Conservation (phyloP, 2,888 invertebrate genomes). For the Eledona agricola region DNA sequence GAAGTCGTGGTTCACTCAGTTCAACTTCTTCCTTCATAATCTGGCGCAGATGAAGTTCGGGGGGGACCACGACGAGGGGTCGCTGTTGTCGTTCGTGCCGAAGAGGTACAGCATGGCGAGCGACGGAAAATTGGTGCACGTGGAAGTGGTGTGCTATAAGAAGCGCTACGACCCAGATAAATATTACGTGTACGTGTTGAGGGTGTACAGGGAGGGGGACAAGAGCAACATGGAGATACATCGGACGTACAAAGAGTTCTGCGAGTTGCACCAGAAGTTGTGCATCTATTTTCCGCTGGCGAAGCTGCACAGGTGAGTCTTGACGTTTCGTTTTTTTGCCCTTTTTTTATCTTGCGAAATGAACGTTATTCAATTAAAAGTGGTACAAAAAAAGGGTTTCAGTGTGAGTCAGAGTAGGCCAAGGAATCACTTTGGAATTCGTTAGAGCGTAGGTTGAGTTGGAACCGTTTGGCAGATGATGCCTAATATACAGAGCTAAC, state of each 20-base stretch:
- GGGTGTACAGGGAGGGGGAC: constrained; percentile 84
- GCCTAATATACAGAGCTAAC: no score
- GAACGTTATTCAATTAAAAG: no score
- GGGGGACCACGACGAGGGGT: constrained; percentile 83
- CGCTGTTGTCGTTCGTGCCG: constrained; percentile 91
- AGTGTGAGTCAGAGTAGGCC: no score
- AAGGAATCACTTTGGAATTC: no score
- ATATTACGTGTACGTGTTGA: constrained; percentile 92
- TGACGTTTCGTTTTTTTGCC: no score
- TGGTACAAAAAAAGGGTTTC: no score
- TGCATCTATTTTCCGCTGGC: constrained; percentile 91
- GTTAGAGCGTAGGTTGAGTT: no score
- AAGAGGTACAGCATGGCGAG: constrained; percentile 89
- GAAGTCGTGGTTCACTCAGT: constrained; percentile 92
- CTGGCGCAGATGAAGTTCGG: constrained; percentile 88
- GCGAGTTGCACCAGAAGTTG: constrained; percentile 94
- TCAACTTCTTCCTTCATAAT: constrained; percentile 98
- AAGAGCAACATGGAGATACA: constrained; percentile 89
- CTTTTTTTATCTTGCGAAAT: no score
- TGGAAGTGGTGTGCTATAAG: constrained; percentile 88
- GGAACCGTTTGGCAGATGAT: no score
- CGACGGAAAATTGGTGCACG: constrained; percentile 87
- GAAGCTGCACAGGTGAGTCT: constrained; percentile 83
- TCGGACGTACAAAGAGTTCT: constrained; percentile 96
- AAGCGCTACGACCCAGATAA: constrained; percentile 97